Evolutionary conservation across 1,140 invertebrate species (phyloP).

Genomic region (Trinorchestia longiramus): DNA sequence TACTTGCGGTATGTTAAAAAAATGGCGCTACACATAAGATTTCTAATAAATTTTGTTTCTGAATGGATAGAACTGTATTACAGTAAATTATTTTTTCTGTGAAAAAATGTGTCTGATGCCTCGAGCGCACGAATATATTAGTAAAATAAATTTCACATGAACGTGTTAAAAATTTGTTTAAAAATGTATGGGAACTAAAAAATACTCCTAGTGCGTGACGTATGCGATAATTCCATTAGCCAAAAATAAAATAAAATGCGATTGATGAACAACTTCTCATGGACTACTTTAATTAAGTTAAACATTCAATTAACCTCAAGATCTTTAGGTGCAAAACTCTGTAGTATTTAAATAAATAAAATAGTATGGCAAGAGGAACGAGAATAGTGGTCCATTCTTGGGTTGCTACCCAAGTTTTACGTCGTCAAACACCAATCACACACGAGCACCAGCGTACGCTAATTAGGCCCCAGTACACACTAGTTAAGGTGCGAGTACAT

Average conservation of each 20-base stretch:
- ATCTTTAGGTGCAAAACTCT: not conserved
- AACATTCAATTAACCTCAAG: not conserved
- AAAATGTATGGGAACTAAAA: not conserved
- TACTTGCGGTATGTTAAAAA: not conserved
- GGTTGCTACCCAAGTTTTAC: too few species aligned
- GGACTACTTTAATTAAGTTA: not conserved
- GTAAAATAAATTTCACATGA: not conserved
- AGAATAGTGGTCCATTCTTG: too few species aligned
- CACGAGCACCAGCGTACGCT: too few species aligned
- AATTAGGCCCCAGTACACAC: too few species aligned
- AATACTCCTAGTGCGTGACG: not conserved
- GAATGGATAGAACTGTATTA: not conserved
- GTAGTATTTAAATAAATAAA: not conserved
- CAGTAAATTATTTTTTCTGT: not conserved
- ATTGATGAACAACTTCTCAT: not conserved
- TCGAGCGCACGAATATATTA: too few species aligned
- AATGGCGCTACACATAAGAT: not conserved
- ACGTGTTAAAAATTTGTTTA: not conserved
- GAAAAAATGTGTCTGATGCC: not conserved
- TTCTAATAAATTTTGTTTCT: not conserved
- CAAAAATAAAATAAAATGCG: not conserved
- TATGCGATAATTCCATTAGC: not conserved
- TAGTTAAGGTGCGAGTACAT: too few species aligned
- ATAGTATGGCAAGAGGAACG: too few species aligned
- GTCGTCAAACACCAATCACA: too few species aligned